Base-by-base conservation (phyloP, 2,113 vertebrate species). In the Suricata suricatta region DNA sequence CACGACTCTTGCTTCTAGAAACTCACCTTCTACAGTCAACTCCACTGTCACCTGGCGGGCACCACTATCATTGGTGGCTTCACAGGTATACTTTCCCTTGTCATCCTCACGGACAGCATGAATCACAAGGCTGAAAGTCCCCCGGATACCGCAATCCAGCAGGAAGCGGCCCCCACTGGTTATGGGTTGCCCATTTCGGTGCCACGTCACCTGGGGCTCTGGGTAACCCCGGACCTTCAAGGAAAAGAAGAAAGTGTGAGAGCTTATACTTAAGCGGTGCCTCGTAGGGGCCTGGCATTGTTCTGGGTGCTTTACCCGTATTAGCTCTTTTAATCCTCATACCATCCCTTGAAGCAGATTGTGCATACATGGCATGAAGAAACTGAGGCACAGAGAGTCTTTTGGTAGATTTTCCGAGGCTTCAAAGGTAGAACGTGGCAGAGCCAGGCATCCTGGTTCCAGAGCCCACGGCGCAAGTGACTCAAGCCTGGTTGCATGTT, bases 181-280 rank as follows among this genome's bases (percentile, higher is more conserved):
- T 93, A 99, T 93, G 80, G 98, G 98, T 35, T 99, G 99, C 27
- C 99, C 99, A 31, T 99, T 99, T 98, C 99, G 99, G 98, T 99
- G 99, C 99, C 99, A 99, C 0, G 98, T 99, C 97, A 99, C 99
- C 74, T 98, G 99, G 21, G 99, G 99, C 82, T 99, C 99, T 0
- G 99, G 99, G 96, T 98, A 99, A 38, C 99, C 99, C 74, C 98
- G 98, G 54, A 99, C 99, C 99, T 99, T 98, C 21, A 97, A 97
- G 54, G 93, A 33, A 33, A 63, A 89, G 87, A 76, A 95, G 72
- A 88, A 84, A 97, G 88, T 23, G 44, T 41, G 80, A 97, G 38
- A 52, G 44, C n/a, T 83, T 83, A 12, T 77, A 89, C 71, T 63
- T 83, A 16, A 71, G 44, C 82, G 71, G 13, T 2, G 25, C 13